Base-by-base conservation (phyloP, 2,797 vertebrate genomes). In the Crypturellus tataupa region DNA sequence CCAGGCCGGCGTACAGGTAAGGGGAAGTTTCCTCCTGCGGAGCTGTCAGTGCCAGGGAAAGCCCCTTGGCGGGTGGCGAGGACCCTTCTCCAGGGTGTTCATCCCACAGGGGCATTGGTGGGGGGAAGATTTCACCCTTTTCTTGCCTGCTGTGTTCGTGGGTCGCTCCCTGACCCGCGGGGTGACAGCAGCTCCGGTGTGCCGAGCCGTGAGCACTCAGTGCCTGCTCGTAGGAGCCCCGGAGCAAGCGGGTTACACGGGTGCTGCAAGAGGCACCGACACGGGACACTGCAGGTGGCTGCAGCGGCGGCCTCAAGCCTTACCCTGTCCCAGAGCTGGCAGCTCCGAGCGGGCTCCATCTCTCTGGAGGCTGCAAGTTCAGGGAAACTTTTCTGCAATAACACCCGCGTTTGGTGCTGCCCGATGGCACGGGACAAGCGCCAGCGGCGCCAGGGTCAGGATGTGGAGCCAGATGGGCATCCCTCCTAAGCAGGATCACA, bases 1-100 rank as follows among this genome's bases (percentile, higher is more conserved):
- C 98, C 44, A 93, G 99, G 97, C 99, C 99, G 0, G 99, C 99
- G 0, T 99, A 99, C 98, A 99, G 99, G 99, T 99, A 98, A 97
- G 95, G 5, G 3, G 72, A 93, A 96, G 90, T 97, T 96, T 95
- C 80, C 79, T 55, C 76, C 31, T 33, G 67, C 77, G 85, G 73
- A 80, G 80, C 65, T 29, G 75, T 87, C 33, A 76, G 69, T 42
- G 75, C 75, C 42, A 39, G 89, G 86, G 88, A 53, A 55, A 77
- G 81, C n/a, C 69, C 82, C 29, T 59, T 12, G 23, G 2, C 2
- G 39, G 67, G 64, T 14, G 67, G 18, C 0, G 3, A 29, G 62
- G 33, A 59, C 53, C 25, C 84, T 25, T 87, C 23, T 25, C 47
- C 89, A 56, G 40, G 51, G 47, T 12, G 24, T 55, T 75, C 81